Conservation (phyloP, 2,113 vertebrate genomes). For the Dasyornis broadbenti region DNA sequence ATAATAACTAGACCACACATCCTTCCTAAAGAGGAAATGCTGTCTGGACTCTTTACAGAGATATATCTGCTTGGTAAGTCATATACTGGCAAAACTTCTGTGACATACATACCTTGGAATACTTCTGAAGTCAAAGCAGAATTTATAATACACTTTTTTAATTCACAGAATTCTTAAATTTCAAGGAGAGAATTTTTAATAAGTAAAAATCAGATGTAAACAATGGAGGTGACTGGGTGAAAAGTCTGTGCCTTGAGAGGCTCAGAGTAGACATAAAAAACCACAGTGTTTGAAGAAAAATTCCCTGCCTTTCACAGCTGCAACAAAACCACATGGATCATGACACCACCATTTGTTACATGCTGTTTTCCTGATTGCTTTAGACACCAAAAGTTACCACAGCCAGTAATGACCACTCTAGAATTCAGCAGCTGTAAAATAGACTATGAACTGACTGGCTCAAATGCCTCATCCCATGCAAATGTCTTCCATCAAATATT, state of each 20-base stretch:
- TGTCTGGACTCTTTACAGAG: neutral
- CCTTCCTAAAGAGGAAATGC: neutral
- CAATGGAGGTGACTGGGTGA: neutral
- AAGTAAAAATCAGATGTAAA: neutral
- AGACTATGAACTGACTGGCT: neutral
- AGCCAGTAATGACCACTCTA: neutral
- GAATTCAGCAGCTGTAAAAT: neutral
- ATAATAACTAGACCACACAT: neutral
- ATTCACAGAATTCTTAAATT: neutral
- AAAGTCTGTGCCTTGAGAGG: neutral
- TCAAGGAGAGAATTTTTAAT: neutral
- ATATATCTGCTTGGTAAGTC: neutral
- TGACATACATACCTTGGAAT: neutral
- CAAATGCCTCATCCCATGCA: neutral
- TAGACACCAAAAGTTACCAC: neutral
- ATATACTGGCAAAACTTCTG: neutral
- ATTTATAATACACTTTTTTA: neutral
- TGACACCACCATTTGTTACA: neutral
- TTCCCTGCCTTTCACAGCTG: neutral
- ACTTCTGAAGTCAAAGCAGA: neutral
- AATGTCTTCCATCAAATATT: neutral
- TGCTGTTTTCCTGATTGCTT: neutral
- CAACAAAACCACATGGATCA: rapidly evolving
- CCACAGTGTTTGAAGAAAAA: neutral
- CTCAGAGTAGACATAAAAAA: neutral